These are phyloP conservation scores for Agriotes lineatus DNA, from an alignment of 2,888 invertebrate species.

Conservation along the genomic window DNA sequence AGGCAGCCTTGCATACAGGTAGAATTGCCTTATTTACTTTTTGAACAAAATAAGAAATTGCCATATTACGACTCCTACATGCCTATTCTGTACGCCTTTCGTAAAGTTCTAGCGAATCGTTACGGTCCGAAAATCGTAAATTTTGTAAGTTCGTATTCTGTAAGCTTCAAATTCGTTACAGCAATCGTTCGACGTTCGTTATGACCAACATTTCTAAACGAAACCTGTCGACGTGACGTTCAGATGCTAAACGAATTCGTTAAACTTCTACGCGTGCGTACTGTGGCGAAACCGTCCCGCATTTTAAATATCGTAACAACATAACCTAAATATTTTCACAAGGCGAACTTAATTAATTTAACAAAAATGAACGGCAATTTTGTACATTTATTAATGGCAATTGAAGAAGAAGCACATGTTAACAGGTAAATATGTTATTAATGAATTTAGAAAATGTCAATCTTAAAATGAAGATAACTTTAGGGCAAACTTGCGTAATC, in stretches of 20 bases:
- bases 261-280: neutral
- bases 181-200: neutral
- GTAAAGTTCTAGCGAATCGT: neutral
- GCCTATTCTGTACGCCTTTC: too few relatives aligned
- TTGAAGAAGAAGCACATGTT: neutral
- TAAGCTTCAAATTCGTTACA: neutral
- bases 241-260: neutral
- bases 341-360: neutral
- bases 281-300: neutral
- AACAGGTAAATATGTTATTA: neutral
- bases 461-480: neutral
- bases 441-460: neutral
- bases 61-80: too few relatives aligned
- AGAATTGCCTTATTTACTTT: neutral
- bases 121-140: neutral
- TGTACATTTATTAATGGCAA: neutral
- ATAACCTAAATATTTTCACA: neutral
- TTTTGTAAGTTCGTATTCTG: neutral
- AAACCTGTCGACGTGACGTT: neutral
- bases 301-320: neutral
- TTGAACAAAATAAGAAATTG: too few relatives aligned
- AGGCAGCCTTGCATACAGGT: neutral
- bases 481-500: too few relatives aligned
- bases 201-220: neutral
- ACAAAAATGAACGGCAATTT: neutral